Conservation (phyloP, 2,113 vertebrate genomes). For the Raja brachyura region DNA sequence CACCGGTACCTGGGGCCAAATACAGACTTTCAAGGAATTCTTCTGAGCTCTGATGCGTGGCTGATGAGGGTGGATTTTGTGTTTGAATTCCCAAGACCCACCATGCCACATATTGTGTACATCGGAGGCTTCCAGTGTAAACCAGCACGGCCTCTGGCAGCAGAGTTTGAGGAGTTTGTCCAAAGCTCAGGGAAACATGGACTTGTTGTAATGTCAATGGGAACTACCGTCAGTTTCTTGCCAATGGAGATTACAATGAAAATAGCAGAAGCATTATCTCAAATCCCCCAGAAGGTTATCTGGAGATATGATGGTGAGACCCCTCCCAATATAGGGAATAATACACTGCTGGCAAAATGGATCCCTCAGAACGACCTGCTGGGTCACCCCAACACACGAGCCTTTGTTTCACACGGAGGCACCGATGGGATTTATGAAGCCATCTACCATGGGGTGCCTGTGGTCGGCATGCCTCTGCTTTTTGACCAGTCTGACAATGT, state of each 20-base stretch:
- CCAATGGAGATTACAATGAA: constrained; percentile 54
- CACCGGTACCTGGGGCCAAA: too few relatives aligned
- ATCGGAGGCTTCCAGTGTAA: constrained; percentile 50
- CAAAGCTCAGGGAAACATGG: too few relatives aligned
- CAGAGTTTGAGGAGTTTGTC: too few relatives aligned
- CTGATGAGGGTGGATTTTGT: too few relatives aligned
- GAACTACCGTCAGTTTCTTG: constrained; percentile 51
- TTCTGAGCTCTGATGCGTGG: too few relatives aligned
- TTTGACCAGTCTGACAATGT: constrained; percentile 61
- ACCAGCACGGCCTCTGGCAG: constrained; percentile 49
- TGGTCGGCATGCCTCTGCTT: constrained; percentile 47
- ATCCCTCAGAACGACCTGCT: constrained; percentile 62
- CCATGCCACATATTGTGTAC: constrained; percentile 3
- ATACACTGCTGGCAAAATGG: constrained; percentile 46
- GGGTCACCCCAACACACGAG: constrained; percentile 56
- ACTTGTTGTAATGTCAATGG: constrained; percentile 41
- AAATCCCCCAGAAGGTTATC: constrained; percentile 61
- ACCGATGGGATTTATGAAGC: constrained; percentile 2
- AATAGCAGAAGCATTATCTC: constrained; percentile 42
- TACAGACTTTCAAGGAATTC: too few relatives aligned
- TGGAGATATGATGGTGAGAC: constrained; percentile 55
- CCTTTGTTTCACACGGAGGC: constrained; percentile 59
- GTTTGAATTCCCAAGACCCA: too few relatives aligned
- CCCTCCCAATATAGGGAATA: constrained; percentile 55
- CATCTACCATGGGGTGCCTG: constrained; percentile 20